A percentile compares a stretch with the other conserved stretches of the same genome.
These are phyloP conservation scores for Hyperopisus bebe DNA, from an alignment of 2,113 vertebrate species.

Conservation along the genomic window DNA sequence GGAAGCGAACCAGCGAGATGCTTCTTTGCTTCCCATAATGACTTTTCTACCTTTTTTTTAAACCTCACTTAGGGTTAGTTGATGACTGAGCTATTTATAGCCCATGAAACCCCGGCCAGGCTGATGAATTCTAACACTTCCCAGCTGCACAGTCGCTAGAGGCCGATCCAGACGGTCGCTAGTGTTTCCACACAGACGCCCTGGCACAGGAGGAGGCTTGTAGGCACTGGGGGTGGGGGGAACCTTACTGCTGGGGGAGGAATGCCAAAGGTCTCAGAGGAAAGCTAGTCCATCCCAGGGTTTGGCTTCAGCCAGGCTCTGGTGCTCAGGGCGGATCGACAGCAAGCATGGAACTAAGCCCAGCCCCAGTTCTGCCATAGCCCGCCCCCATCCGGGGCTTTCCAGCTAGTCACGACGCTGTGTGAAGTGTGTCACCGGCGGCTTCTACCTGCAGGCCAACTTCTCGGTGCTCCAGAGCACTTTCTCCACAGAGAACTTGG, in stretches of 20 bases:
- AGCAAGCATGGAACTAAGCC: not conserved
- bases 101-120: slow-evolving; percentile 86
- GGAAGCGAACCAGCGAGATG: slow-evolving; percentile 37
- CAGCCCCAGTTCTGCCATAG: slow-evolving; percentile 25
- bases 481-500: not conserved
- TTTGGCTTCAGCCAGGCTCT: slow-evolving; percentile 41
- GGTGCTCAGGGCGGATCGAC: not conserved
- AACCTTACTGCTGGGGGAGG: not conserved
- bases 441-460: not conserved
- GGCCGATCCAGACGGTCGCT: slow-evolving; percentile 81
- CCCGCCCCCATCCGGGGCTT: slow-evolving; percentile 31
- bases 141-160: slow-evolving; percentile 96
- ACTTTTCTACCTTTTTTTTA: slow-evolving; percentile 49
- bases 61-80: slow-evolving; percentile 82
- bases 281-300: slow-evolving; percentile 51
- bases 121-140: slow-evolving; percentile 98
- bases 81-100: slow-evolving; percentile 89
- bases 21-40: slow-evolving; percentile 78
- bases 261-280: slow-evolving; percentile 43
- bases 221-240: slow-evolving; percentile 49
- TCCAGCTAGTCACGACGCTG: not conserved
- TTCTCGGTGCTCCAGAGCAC: not conserved
- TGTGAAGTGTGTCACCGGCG: not conserved
- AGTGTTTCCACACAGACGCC: slow-evolving; percentile 78
- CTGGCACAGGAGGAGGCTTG: slow-evolving; percentile 96